These are phyloP conservation scores for Ips nitidus DNA, from an alignment of 1,140 invertebrate genomes.

Conservation along the genomic window DNA sequence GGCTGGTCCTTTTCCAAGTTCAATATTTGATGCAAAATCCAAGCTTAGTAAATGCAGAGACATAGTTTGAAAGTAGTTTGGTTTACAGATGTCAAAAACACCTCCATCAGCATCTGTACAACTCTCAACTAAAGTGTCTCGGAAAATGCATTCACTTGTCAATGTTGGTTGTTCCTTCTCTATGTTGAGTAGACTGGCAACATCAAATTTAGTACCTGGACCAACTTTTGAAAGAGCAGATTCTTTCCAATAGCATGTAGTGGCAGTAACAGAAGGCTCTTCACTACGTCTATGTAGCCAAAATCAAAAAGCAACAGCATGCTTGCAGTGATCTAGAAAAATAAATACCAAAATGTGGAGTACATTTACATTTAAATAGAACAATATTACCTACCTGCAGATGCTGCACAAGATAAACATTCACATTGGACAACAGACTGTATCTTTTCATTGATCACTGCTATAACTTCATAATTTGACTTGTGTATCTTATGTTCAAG, in stretches of 20 bases:
- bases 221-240: neutral
- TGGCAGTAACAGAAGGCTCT: conserved; percentile 18
- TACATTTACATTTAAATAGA: neutral
- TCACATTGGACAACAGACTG: neutral
- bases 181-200: neutral
- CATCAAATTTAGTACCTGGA: neutral
- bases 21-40: too few relatives aligned
- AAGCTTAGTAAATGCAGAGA: neutral
- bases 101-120: neutral
- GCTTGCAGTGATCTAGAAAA: conserved; percentile 1
- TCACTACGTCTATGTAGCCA: conserved; percentile 16
- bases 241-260: conserved; percentile 6
- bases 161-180: neutral
- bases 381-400: neutral
- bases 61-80: neutral
- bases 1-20: too few relatives aligned
- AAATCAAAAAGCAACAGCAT: conserved; percentile 11
- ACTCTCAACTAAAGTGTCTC: too few relatives aligned
- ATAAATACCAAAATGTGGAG: neutral
- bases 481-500: conserved; percentile 20
- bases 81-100: neutral
- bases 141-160: neutral
- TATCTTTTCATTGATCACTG: conserved; percentile 13
- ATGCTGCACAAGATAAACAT: conserved; percentile 1
- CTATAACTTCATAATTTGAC: conserved; percentile 2